Percentiles rank a stretch among this genome's conserved stretches.
phyloP scores from a whole-genome alignment of 2,797 vertebrate species.

The Oceanodroma leucorhoa region DNA sequence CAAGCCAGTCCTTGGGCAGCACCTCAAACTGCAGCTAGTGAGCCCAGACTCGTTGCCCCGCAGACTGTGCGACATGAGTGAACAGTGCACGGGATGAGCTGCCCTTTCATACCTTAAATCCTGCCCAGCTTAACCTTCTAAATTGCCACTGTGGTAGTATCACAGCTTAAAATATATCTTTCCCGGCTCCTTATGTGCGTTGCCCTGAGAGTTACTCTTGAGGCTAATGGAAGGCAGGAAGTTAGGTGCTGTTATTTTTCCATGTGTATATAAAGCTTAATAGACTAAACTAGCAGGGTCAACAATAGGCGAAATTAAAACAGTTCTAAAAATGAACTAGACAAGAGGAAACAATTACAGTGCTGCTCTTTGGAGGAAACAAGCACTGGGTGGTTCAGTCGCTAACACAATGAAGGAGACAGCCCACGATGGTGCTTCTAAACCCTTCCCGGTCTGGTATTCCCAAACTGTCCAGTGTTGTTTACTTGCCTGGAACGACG shows the following conservation, averaged over 20 bases:
- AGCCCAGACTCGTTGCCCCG: background rate
- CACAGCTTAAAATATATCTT: background rate
- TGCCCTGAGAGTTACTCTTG: background rate
- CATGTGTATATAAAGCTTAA: conserved; percentile 22
- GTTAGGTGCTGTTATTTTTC: conserved; percentile 53
- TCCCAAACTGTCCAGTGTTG: conserved; percentile 42
- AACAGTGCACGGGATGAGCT: fast-evolving
- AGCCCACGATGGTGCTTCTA: conserved; percentile 15
- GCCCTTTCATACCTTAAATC: background rate
- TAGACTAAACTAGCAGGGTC: conserved; percentile 64
- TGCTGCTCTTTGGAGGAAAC: conserved; percentile 55
- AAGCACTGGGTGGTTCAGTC: conserved; percentile 52
- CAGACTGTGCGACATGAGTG: background rate
- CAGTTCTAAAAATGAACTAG: conserved; percentile 67
- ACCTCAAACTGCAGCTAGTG: background rate
- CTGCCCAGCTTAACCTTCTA: background rate
- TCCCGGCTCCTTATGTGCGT: background rate
- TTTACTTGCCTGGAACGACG: conserved; percentile 52
- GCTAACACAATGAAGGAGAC: conserved; percentile 60
- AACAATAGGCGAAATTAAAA: conserved; percentile 61
- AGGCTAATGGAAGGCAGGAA: conserved; percentile 50
- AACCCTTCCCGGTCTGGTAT: conserved; percentile 36
- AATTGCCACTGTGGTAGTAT: background rate
- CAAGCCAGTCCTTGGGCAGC: background rate
- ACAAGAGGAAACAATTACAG: conserved; percentile 65